Percentiles rank a stretch among this genome's conserved stretches.
phyloP scores from a whole-genome alignment of 1,140 invertebrate genomes.

The Hermetia illucens region DNA sequence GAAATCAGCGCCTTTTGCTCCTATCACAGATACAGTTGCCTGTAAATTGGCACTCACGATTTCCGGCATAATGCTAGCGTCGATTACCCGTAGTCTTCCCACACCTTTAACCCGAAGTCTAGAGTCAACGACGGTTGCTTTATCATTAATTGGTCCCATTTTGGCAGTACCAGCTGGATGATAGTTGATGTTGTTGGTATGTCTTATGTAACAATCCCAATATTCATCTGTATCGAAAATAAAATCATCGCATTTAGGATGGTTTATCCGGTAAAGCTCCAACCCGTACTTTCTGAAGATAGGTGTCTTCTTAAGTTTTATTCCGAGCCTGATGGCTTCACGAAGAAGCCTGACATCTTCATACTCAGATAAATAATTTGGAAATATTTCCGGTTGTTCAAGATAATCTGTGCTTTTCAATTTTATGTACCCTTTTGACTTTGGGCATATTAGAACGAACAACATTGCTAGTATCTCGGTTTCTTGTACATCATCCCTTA shows the following conservation, averaged over 20 bases:
- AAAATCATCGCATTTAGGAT: slow-evolving; percentile 54
- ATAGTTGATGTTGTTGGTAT: slow-evolving; percentile 26
- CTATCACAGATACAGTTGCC: slow-evolving; percentile 31
- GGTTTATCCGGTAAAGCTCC: slow-evolving; percentile 46
- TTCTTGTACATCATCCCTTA: no score
- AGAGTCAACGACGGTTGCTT: slow-evolving; percentile 32
- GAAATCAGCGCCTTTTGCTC: slow-evolving; percentile 39
- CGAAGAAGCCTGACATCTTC: slow-evolving; percentile 52
- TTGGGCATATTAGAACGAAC: slow-evolving; percentile 48
- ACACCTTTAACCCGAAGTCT: slow-evolving; percentile 38
- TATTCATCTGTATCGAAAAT: slow-evolving; percentile 56
- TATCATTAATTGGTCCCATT: slow-evolving; percentile 36
- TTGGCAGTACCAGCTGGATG: slow-evolving; percentile 56
- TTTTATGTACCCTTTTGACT: slow-evolving; percentile 55
- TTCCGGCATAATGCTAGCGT: slow-evolving; percentile 33
- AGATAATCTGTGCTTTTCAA: slow-evolving; percentile 61
- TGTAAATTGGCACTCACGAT: slow-evolving; percentile 2
- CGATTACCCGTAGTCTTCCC: slow-evolving; percentile 47
- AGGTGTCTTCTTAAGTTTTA: slow-evolving; percentile 47
- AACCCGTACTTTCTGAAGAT: slow-evolving; percentile 61
- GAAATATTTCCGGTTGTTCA: slow-evolving; percentile 63
- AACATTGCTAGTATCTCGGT: slow-evolving; percentile 16
- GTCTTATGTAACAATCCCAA: slow-evolving; percentile 64
- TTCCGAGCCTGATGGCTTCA: slow-evolving; percentile 54
- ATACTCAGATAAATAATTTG: slow-evolving; percentile 65